These are phyloP conservation scores for Oncorhynchus gorbuscha DNA, from an alignment of 2,113 vertebrate species.

Conservation along the genomic window DNA sequence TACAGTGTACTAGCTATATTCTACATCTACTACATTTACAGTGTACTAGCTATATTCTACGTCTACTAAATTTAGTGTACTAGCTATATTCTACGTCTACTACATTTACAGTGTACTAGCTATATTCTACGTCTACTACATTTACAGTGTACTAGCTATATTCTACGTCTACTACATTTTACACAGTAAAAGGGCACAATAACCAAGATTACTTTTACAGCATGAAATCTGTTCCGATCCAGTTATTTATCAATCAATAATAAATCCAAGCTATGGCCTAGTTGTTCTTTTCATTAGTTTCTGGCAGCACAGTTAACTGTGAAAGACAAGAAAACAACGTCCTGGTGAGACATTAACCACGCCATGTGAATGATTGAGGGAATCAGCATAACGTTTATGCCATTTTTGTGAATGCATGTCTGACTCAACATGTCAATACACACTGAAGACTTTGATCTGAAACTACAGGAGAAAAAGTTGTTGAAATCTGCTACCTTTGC, in stretches of 20 bases:
- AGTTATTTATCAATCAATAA: conserved; percentile 38
- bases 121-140: background rate
- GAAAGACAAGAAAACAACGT: background rate
- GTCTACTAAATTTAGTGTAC: too few species aligned
- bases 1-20: too few species aligned
- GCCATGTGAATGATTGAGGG: conserved; percentile 65
- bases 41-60: too few species aligned
- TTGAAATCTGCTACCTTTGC: background rate
- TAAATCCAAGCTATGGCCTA: conserved; percentile 25
- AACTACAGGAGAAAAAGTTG: conserved; percentile 16
- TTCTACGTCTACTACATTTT: background rate
- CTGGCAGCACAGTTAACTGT: conserved; percentile 23
- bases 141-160: background rate
- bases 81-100: background rate
- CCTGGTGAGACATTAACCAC: conserved; percentile 72
- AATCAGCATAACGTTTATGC: conserved; percentile 21
- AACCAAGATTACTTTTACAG: background rate
- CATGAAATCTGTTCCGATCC: background rate
- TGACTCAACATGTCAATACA: conserved; percentile 35
- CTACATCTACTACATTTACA: too few species aligned
- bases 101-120: background rate
- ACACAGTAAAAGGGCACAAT: background rate
- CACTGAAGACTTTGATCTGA: conserved; percentile 71
- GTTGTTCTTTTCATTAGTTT: conserved; percentile 28
- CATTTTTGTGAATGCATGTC: conserved; percentile 27